Base-by-base conservation (phyloP, 2,888 invertebrate species). In the Apodemia mormo region DNA sequence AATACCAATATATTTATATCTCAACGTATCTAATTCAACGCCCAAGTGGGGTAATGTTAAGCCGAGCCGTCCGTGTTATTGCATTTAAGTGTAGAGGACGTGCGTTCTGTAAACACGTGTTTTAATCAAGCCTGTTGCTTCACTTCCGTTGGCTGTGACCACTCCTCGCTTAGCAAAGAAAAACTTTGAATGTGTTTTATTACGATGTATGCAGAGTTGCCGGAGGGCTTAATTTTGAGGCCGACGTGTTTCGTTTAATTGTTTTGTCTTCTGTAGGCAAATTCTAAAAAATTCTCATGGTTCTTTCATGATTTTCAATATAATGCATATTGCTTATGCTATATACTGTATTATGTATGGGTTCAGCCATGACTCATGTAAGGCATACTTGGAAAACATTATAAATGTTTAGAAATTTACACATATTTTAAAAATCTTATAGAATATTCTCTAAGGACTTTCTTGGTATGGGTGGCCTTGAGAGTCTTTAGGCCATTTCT, bases 121-220 rank as follows among this genome's bases (percentile, higher is more conserved):
- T 93, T 93, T 93, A 93, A 93, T 93, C 91, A 92, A 92, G 89
- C 93, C 92, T 92, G 92, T 92, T 92, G 92, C 92, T 89, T 84
- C 86, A 82, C 85, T 85, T 90, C 92, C 92, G 91, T 82, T 86
- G 80, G 85, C 86, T 85, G 90, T 83, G 89, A 88, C 88, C 85
- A 84, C 84, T 84, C 85, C 81, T 79, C 83, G 83, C 86, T 89
- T 81, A 79, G 90, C 91, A 93, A 92, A 91, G 92, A 92, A 92
- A 91, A 92, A 92, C 92, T 93, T 92, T 92, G 92, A 92, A 92
- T 92, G 88, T 85, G 91, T 91, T 92, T 91, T 92, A 92, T 92
- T 92, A 92, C 92, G 90, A 90, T 87, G 90, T 91, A 89, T 84
- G 87, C 87, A 83, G 81, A 82, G 78, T 77, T 69, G 84, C 92